phyloP scores from a whole-genome alignment of 2,797 vertebrate genomes.

The Acrossocheilus fasciatus region DNA sequence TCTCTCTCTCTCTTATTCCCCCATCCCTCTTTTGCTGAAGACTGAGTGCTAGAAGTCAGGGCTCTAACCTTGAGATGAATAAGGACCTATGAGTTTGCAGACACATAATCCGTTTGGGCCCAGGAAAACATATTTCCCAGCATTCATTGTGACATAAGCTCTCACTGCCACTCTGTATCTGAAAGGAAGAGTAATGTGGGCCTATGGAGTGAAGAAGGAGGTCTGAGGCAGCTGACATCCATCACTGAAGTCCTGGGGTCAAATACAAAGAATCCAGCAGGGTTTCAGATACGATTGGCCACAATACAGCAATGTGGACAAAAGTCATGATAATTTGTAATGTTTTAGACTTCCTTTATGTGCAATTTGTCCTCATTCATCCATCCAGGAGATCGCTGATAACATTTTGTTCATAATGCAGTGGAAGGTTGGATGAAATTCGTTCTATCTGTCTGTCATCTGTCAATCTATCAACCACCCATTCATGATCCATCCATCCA shows the following conservation, averaged over 20 bases:
- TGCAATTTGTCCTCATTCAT: background rate
- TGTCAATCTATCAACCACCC: background rate
- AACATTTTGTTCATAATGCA: background rate
- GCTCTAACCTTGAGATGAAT: conserved; percentile 57
- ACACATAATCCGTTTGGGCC: conserved; percentile 58
- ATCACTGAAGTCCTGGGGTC: conserved; percentile 52
- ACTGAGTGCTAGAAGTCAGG: conserved; percentile 45
- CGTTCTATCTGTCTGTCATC: background rate
- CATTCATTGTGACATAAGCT: conserved; percentile 47
- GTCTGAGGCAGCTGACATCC: conserved; percentile 50
- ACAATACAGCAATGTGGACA: background rate
- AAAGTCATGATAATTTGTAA: conserved; percentile 3
- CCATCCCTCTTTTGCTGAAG: conserved; percentile 37
- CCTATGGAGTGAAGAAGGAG: conserved; percentile 37
- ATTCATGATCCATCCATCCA: background rate
- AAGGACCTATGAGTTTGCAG: conserved; percentile 37
- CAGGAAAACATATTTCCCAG: conserved; percentile 54
- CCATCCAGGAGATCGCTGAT: background rate
- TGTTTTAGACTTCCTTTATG: conserved; percentile 5
- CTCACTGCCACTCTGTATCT: conserved; percentile 34
- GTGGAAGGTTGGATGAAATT: background rate
- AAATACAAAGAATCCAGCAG: conserved; percentile 2
- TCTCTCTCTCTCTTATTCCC: conserved; percentile 27
- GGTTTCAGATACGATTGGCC: background rate
- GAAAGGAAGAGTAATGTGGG: conserved; percentile 34